Percentiles rank a stretch among this genome's conserved stretches.
Conservation (phyloP, 2,888 invertebrate species). For the Cordilura impudica region DNA sequence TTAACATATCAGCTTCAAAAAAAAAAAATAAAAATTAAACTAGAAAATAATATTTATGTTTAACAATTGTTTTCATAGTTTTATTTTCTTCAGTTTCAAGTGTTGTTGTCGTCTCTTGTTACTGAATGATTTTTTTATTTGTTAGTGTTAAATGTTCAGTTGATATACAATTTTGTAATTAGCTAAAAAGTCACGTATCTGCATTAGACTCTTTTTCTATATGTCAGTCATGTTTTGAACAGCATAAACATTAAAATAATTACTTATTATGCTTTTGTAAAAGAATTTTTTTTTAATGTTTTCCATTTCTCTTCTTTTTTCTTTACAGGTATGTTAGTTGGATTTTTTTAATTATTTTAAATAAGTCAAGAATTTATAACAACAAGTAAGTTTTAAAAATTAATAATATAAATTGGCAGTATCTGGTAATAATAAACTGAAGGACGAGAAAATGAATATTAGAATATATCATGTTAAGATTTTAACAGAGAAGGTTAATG, state of each 20-base stretch:
- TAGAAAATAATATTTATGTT: not conserved
- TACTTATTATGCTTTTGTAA: constrained; percentile 25
- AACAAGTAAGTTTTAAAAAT: not conserved
- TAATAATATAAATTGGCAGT: too few relatives aligned
- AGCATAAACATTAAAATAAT: constrained; percentile 15
- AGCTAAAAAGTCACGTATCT: constrained; percentile 73
- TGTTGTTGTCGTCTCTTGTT: constrained; percentile 3
- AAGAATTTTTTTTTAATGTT: not conserved
- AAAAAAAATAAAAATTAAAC: not conserved
- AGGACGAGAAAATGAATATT: too few relatives aligned
- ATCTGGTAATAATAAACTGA: too few relatives aligned
- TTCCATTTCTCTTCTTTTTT: constrained; percentile 9
- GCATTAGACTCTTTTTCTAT: constrained; percentile 13
- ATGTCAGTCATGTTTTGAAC: not conserved
- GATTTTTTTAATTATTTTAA: not conserved
- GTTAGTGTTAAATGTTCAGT: constrained; percentile 61
- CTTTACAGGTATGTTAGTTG: constrained; percentile 52
- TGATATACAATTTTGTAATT: constrained; percentile 70
- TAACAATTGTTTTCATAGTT: not conserved
- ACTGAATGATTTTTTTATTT: not conserved
- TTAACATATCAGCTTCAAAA: constrained; percentile 44
- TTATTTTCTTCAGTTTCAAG: not conserved
- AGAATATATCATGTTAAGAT: too few relatives aligned
- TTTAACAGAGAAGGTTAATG: too few relatives aligned
- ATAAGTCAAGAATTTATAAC: not conserved